phyloP scores from a whole-genome alignment of 2,797 vertebrate species.

The Fundulus diaphanus region DNA sequence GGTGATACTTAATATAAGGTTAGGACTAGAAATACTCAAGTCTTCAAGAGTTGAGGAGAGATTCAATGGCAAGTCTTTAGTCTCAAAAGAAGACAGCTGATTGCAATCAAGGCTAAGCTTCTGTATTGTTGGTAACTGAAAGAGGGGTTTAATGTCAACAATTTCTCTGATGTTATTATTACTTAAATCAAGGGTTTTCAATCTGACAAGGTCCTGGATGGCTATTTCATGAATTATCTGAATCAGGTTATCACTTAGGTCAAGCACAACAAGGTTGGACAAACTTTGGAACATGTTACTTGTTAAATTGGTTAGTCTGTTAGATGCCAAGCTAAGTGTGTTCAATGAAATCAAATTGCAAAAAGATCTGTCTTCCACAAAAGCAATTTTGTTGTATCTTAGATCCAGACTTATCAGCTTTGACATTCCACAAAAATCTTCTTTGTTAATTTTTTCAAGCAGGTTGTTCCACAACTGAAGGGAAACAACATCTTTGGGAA shows the following conservation, averaged over 20 bases:
- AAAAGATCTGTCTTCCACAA: slow-evolving; percentile 28
- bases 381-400: neutral
- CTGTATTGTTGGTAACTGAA: slow-evolving; percentile 1
- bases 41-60: slow-evolving; percentile 6
- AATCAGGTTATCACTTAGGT: fast-evolving
- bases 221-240: neutral
- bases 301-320: slow-evolving; percentile 18
- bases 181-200: neutral
- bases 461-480: neutral
- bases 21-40: neutral
- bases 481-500: neutral
- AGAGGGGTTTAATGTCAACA: slow-evolving; percentile 10
- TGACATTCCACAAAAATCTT: slow-evolving; percentile 2
- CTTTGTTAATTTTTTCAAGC: neutral
- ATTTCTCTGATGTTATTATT: neutral
- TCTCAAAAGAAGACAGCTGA: slow-evolving; percentile 8
- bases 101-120: fast-evolving
- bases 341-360: neutral
- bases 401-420: neutral
- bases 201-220: neutral
- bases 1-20: slow-evolving; percentile 29
- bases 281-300: slow-evolving; percentile 15
- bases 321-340: fast-evolving
- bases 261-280: neutral
- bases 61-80: slow-evolving; percentile 20